Conservation (phyloP, 2,113 vertebrate genomes). For the Tamias sibiricus region DNA sequence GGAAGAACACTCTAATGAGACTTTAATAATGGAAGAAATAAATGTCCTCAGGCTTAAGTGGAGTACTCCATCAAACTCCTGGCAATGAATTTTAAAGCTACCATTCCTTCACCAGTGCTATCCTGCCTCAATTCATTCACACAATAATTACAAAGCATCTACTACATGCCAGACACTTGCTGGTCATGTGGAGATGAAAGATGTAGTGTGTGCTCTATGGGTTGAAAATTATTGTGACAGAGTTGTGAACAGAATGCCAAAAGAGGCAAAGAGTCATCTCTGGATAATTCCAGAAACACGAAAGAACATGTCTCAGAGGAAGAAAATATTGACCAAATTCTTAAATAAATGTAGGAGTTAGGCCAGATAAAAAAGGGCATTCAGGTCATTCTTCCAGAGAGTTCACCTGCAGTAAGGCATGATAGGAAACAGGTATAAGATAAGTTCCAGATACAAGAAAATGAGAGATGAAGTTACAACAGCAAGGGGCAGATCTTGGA, state of each 20-base stretch:
- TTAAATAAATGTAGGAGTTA: neutral
- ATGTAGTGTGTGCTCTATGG: neutral
- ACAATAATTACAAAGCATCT: constrained; percentile 18
- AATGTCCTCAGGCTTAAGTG: neutral
- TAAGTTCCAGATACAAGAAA: neutral
- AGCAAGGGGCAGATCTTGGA: neutral
- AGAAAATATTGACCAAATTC: neutral
- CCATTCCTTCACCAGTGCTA: neutral
- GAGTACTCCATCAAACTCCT: neutral
- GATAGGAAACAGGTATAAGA: neutral
- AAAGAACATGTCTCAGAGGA: neutral
- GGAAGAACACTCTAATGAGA: constrained; percentile 28
- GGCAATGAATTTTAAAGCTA: constrained; percentile 52
- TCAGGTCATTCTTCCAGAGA: neutral
- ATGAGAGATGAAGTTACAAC: neutral
- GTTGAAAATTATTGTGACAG: neutral
- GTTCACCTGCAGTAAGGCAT: neutral
- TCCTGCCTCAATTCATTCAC: neutral
- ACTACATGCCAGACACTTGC: neutral
- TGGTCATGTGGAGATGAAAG: neutral
- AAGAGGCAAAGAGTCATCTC: neutral
- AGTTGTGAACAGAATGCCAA: neutral
- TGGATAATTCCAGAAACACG: neutral
- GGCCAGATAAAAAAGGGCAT: neutral
- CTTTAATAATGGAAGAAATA: constrained; percentile 63